Evolutionary conservation across 2,888 invertebrate genomes (phyloP), one percentile per base, ranked within the genome.

Genomic region (Sphecodes monilicornis): DNA sequence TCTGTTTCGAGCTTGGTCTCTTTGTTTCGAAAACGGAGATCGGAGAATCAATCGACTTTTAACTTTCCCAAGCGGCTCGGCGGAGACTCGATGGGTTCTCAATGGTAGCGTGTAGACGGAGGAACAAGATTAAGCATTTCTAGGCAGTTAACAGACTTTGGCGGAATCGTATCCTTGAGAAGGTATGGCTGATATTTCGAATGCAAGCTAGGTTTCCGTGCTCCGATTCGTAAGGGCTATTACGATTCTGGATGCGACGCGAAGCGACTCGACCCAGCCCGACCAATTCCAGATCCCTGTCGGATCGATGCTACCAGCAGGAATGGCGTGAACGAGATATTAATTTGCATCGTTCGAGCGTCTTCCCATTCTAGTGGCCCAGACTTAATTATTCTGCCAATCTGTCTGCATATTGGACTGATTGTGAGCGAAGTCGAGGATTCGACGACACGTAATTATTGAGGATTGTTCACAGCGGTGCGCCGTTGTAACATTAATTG

Each of bases 321-420:
- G 86, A 86, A 84, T 72, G 78, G 80, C 76, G 76, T 66, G 81
- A 84, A 86, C 86, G 84, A 89, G 88, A 89, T 90, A 90, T 89
- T 89, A 89, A 89, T 89, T 90, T 85, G 88, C 74, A 84, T 84
- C 80, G 82, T 86, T 85, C 86, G 81, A 80, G 79, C 84, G 76
- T 82, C 80, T 78, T 82, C 79, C 76, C 76, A 74, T 87, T 87
- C 87, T 81, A 76, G 82, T 86, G 85, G 78, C 66, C 41, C 82
- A 81, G 84, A 87, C 80, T 89, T 90, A 89, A 90, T 90, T 90
- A 88, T 90, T 89, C 87, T 86, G 85, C 88, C 88, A 88, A 89
- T 90, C 90, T 90, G 87, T 81, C 75, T 74, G 85, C 85, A 90
- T 90, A 88, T 90, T 82, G 87, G 88, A 78, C 86, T 73, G 57